Base-by-base conservation (phyloP, 1,140 invertebrate genomes). In the Saccostrea glomerata region DNA sequence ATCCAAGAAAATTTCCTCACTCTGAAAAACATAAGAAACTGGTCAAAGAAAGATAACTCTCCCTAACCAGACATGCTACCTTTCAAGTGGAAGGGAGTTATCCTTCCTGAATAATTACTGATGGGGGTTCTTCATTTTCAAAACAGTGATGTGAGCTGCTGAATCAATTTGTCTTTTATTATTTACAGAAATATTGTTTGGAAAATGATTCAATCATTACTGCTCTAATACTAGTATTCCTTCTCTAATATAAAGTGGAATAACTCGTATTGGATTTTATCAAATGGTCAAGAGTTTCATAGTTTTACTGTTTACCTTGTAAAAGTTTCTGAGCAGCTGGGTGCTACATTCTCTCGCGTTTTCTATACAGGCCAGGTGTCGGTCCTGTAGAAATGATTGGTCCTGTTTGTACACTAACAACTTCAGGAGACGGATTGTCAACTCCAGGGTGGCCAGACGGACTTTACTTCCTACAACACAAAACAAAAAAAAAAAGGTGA, bases 1-100 rank as follows among this genome's bases (percentile, higher is more conserved):
- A 94, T 99, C 99, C 55, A 99, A 95, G 95, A 99, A 99, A 90
- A 99, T 98, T 93, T 99, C 98, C 96, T 99, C 98, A 93, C 97
- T 98, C 96, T 97, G 93, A 85, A 95, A 92, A 85, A 90, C 86
- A 92, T 55, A 90, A 86, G 25, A 82, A 17, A 25, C 2, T 84
- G n/a, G 17, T 20, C 7, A 2, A 84, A 56, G 82, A 56, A 56
- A 17, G 82, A 84, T 54, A 84, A 84, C 82, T 84, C 82, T 84
- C 11, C 12, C 13, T 15, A 66, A n/a, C 47, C 40, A 82, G 20
- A 36, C 11, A 82, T 47, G 15, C 23, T 2, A 82, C 23, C 23
- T 25, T 7, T 84, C 12, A 15, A 11, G 56, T 20, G 36, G 47
- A 84, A 55, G 47, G 36, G 9, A 54, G 54, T 84, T 54, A 40